Evolutionary conservation across 2,113 vertebrate genomes (phyloP).

Genomic region (Synodontis membranacea): DNA sequence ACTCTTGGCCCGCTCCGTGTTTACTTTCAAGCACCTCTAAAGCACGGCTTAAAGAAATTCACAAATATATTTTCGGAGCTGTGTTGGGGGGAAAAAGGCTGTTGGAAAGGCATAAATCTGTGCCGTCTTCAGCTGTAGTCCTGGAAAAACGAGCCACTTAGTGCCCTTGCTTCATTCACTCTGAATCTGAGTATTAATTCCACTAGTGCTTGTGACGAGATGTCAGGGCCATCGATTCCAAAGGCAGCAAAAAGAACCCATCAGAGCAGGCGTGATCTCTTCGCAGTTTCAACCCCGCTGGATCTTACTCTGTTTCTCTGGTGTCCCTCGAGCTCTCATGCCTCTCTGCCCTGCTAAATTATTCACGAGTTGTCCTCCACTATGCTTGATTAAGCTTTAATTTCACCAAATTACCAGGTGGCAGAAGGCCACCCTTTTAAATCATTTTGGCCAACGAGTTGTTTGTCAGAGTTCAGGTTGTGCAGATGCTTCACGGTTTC

Average conservation of each 20-base stretch:
- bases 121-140: neutral
- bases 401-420: constrained; percentile 85
- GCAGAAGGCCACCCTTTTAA: constrained; percentile 73
- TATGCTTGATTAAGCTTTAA: constrained; percentile 90
- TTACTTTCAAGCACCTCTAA: neutral
- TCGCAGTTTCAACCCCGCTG: constrained; percentile 26
- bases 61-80: neutral
- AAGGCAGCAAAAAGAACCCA: constrained; percentile 19
- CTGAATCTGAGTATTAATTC: constrained; percentile 16
- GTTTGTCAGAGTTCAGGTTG: constrained; percentile 78
- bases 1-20: neutral
- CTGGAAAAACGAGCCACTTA: constrained; percentile 3
- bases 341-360: constrained; percentile 75
- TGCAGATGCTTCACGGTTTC: constrained; percentile 52
- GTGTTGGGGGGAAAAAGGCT: neutral
- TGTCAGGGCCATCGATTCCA: constrained; percentile 30
- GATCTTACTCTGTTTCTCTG: constrained; percentile 30
- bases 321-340: constrained; percentile 42
- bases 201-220: constrained; percentile 34
- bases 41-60: neutral
- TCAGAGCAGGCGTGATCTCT: constrained; percentile 20
- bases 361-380: constrained; percentile 80
- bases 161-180: constrained; percentile 20
- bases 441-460: constrained; percentile 76
- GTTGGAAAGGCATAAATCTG: neutral